These are phyloP conservation scores for Leucoraja ocellata DNA, from an alignment of 2,797 vertebrate species.

Conservation along the genomic window DNA sequence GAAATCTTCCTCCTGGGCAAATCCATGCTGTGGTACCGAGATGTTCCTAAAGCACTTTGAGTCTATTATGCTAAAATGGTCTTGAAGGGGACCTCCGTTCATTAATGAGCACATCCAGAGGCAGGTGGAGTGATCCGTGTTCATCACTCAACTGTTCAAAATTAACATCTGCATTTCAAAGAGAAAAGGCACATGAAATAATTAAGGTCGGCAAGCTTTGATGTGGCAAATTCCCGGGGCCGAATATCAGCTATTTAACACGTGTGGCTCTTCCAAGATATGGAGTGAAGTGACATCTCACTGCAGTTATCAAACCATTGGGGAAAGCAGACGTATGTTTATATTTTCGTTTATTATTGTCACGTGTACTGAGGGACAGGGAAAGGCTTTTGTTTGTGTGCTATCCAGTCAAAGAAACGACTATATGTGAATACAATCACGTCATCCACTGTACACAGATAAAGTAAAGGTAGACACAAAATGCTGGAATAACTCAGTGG, in stretches of 20 bases:
- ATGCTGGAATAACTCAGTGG: too few relatives aligned
- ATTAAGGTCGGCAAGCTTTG: constrained; percentile 41
- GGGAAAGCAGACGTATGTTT: neutral
- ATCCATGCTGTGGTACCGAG: constrained; percentile 10
- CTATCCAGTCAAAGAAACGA: too few relatives aligned
- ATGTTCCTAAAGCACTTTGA: constrained; percentile 4
- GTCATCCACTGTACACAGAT: too few relatives aligned
- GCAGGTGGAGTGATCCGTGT: constrained; percentile 46
- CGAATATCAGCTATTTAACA: neutral
- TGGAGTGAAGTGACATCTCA: neutral
- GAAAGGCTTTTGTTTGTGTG: too few relatives aligned
- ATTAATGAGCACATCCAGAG: constrained; percentile 48
- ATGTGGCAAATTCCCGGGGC: constrained; percentile 6
- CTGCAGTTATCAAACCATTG: neutral
- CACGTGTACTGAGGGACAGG: too few relatives aligned
- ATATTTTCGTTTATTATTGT: too few relatives aligned
- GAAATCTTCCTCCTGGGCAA: neutral
- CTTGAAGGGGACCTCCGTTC: constrained; percentile 46
- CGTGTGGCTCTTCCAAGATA: neutral
- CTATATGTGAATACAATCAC: too few relatives aligned
- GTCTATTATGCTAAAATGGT: constrained; percentile 40
- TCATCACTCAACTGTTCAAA: constrained; percentile 48
- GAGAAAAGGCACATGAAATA: constrained; percentile 43
- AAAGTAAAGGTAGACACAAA: too few relatives aligned
- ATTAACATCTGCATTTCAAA: constrained; percentile 47